Evolutionary conservation across 1,140 invertebrate species (phyloP).

Genomic region (Samia ricini): DNA sequence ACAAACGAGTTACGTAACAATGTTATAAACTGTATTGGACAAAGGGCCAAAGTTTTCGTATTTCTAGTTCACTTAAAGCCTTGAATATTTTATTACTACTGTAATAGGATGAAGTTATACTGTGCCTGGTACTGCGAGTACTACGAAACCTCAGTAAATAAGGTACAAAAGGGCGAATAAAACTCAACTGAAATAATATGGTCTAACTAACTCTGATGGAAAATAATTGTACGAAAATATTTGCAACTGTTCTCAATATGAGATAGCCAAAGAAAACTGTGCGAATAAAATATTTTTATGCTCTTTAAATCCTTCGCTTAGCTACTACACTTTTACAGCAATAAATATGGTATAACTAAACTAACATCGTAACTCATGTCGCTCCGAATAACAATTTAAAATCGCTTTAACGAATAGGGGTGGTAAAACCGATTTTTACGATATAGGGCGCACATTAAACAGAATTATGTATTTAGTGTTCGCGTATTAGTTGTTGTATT

Average conservation of each 20-base stretch:
- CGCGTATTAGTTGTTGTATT: neutral
- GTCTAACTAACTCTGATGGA: neutral
- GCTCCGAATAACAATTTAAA: neutral
- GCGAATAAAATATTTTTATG: neutral
- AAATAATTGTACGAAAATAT: too few species aligned
- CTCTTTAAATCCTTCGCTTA: neutral
- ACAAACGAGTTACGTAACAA: slow-evolving; percentile 9
- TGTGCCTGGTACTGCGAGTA: neutral
- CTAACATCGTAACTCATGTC: neutral
- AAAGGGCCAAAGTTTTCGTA: slow-evolving; percentile 3
- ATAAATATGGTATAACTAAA: neutral
- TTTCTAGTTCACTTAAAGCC: neutral
- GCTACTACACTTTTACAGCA: neutral
- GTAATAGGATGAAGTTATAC: neutral
- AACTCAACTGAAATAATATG: neutral
- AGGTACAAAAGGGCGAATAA: neutral
- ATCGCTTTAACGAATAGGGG: neutral
- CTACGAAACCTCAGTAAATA: neutral
- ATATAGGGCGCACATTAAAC: neutral
- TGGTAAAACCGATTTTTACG: neutral
- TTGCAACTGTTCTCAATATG: too few species aligned
- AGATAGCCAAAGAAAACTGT: neutral
- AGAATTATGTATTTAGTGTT: neutral
- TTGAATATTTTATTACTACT: slow-evolving; percentile 7
- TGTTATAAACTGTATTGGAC: slow-evolving; percentile 1